Base-by-base conservation (phyloP, 2,113 vertebrate genomes). In the Oryzias melastigma region DNA sequence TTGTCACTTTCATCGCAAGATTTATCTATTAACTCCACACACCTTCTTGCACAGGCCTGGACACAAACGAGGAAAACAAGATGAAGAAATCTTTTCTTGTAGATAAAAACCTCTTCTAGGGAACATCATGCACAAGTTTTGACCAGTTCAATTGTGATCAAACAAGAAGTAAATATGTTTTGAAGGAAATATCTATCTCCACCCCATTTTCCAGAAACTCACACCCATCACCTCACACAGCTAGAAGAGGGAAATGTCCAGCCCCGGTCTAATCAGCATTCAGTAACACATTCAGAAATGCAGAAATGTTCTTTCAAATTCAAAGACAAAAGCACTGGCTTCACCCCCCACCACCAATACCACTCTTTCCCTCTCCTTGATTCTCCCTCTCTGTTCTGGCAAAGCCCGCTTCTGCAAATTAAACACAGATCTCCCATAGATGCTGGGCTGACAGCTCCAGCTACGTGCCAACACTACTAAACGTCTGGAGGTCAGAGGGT, bases 371-470 rank as follows among this genome's bases (percentile, higher is more conserved):
- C 68, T 55, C 27, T 58, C 54, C 45, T 73, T 75, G 57, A 40
- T 71, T 83, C 65, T 71, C 71, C 51, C 62, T 66, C 73, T 71
- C 62, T 57, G 58, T 81, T 83, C 78, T 79, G 80, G 89, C 86
- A 82, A 59, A 62, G 71, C 56, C 58, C 3, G 46, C 85, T 83
- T 80, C 81, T 77, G 80, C 85, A 89, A 88, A 91, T 90, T 73
- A 87, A 89, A 81, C 85, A 84, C 87, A 89, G 88, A 84, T 89
- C 87, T 88, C 83, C 84, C 74, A 77, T 81, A 83, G 87, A 85
- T 69, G 75, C 65, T 52, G 64, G 75, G 77, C 78, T 88, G 89
- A 91, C 90, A 87, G 86, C 73, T 90, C 68, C 71, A 80, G 53
- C 75, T 82, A 83, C 77, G 78, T 89, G 90, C 88, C 89, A 90